phyloP scores from a whole-genome alignment of 2,888 invertebrate genomes.

The Abrostola tripartita region DNA sequence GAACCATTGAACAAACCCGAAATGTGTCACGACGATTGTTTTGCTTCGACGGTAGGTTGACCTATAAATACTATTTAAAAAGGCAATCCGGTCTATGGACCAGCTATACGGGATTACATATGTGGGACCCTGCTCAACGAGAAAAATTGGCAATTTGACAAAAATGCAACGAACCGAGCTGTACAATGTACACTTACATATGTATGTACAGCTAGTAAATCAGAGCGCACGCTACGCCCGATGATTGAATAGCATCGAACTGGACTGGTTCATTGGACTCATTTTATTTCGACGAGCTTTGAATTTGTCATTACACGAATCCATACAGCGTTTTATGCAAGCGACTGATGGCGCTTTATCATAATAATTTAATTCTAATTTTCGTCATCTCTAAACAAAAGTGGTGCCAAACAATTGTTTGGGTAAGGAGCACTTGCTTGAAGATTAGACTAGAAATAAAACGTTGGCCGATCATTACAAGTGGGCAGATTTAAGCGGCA shows the following conservation, averaged over 20 bases:
- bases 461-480: slow-evolving; percentile 30
- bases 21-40: slow-evolving; percentile 9
- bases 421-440: slow-evolving; percentile 23
- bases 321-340: slow-evolving; percentile 20
- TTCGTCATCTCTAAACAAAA: slow-evolving; percentile 23
- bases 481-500: slow-evolving; percentile 41
- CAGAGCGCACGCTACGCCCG: slow-evolving; percentile 53
- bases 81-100: slow-evolving; percentile 29
- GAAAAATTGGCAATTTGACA: slow-evolving; percentile 82
- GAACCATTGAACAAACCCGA: slow-evolving; percentile 27
- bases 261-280: slow-evolving; percentile 74
- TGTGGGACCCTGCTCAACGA: slow-evolving; percentile 60
- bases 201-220: slow-evolving; percentile 38
- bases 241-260: slow-evolving; percentile 67
- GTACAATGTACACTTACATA: slow-evolving; percentile 56
- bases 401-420: slow-evolving; percentile 18
- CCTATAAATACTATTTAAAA: slow-evolving; percentile 21
- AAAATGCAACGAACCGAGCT: slow-evolving; percentile 74
- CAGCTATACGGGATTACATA: slow-evolving; percentile 17
- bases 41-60: slow-evolving; percentile 12
- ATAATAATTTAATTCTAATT: slow-evolving; percentile 16
- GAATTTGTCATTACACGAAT: slow-evolving; percentile 37
- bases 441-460: slow-evolving; percentile 26
- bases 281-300: slow-evolving; percentile 56
- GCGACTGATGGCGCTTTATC: slow-evolving; percentile 17